A percentile compares a stretch with the other conserved stretches of the same genome.
Conservation (phyloP, 1,140 invertebrate species). For the Phymastichus coffea region DNA sequence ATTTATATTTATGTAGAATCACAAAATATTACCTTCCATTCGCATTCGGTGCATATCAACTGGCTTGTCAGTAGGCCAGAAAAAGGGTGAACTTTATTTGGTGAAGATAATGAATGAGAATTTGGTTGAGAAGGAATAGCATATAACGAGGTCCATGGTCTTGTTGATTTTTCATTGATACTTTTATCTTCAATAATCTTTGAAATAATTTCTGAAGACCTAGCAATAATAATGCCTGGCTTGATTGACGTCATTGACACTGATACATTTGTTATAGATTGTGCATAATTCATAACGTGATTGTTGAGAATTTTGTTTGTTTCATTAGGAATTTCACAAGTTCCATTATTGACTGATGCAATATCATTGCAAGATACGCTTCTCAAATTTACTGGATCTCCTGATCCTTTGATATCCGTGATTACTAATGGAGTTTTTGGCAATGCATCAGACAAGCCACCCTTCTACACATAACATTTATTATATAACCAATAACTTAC, state of each 20-base stretch:
- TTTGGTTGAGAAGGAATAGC: slow-evolving; percentile 39
- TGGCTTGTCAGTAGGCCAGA: slow-evolving; percentile 82
- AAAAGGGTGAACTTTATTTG: slow-evolving; percentile 64
- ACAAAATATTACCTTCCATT: slow-evolving; percentile 64
- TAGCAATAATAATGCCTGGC: slow-evolving; percentile 51
- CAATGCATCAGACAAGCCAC: slow-evolving; percentile 72
- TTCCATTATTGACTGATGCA: slow-evolving; percentile 35
- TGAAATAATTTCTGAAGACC: slow-evolving; percentile 48
- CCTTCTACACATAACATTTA: slow-evolving; percentile 52
- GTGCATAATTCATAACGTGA: slow-evolving; percentile 37
- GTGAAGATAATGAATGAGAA: slow-evolving; percentile 37
- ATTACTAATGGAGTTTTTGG: slow-evolving; percentile 36
- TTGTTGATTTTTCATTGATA: slow-evolving; percentile 31
- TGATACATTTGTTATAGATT: slow-evolving; percentile 42
- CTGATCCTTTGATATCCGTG: slow-evolving; percentile 40
- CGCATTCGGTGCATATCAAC: slow-evolving; percentile 78
- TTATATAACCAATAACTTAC: not conserved
- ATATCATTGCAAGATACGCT: slow-evolving; percentile 55
- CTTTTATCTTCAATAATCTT: slow-evolving; percentile 21
- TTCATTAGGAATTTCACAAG: slow-evolving; percentile 29
- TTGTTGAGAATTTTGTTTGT: slow-evolving; percentile 42
- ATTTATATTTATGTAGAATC: not conserved
- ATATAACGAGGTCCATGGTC: slow-evolving; percentile 47
- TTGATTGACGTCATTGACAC: slow-evolving; percentile 32
- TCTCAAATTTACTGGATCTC: slow-evolving; percentile 41